These are phyloP conservation scores for Eulemur macaco DNA, from an alignment of 2,113 vertebrate genomes.

Conservation along the genomic window DNA sequence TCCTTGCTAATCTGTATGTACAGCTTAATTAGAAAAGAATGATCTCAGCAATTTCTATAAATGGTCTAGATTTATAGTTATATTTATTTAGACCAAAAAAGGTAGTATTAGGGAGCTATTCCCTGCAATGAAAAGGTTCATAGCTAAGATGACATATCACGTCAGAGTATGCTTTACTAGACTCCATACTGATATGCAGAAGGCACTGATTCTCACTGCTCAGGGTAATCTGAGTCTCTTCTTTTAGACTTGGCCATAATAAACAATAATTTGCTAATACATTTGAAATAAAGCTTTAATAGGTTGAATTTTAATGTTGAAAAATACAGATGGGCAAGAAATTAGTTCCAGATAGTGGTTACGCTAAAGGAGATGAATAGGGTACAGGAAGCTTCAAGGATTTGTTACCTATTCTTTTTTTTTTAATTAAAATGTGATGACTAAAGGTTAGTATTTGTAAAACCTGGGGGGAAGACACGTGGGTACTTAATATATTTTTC, in stretches of 20 bases:
- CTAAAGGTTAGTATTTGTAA: not conserved
- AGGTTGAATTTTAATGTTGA: not conserved
- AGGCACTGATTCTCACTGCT: not conserved
- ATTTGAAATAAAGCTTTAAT: not conserved
- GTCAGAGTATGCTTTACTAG: not conserved
- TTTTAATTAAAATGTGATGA: not conserved
- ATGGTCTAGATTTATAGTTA: conserved; percentile 24
- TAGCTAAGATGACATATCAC: not conserved
- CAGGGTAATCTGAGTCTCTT: not conserved
- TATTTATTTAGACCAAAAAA: conserved; percentile 1
- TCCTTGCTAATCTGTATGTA: conserved; percentile 61
- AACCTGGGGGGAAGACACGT: not conserved
- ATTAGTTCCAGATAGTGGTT: not conserved
- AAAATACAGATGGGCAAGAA: not conserved
- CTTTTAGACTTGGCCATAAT: not conserved
- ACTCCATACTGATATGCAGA: not conserved
- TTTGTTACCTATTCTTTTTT: not conserved
- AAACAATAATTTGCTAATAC: not conserved
- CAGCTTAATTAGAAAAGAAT: conserved; percentile 48
- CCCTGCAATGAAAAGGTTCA: not conserved
- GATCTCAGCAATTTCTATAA: conserved; percentile 58
- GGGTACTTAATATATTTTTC: not conserved
- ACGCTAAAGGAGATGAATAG: not conserved
- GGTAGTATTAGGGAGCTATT: not conserved
- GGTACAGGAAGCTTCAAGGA: not conserved